Evolutionary conservation across 2,113 vertebrate species (phyloP), one percentile per base, ranked within the genome.

Genomic region (Myodes glareolus): DNA sequence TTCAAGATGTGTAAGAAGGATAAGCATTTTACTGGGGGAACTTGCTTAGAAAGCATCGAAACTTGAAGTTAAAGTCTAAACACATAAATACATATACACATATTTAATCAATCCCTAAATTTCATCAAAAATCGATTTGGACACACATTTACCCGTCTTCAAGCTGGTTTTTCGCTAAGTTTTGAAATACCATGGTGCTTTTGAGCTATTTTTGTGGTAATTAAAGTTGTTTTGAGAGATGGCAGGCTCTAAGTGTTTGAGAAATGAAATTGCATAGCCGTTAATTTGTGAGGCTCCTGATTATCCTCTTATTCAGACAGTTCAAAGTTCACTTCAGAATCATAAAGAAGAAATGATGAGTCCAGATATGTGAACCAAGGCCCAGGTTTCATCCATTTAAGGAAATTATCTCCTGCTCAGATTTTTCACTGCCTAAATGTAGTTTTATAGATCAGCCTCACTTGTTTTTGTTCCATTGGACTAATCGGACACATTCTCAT

Each of bases 261-360:
- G 84, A 96, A 92, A 84, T 92, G 70, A 94, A 95, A 92, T 96
- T 88, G n/a, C 63, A 31, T 93, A 61, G 65, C 13, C 21, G 81
- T 76, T 89, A 87, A 95, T 91, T 93, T 97, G 58, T 94, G 77
- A 94, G 72, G 36, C 61, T 91, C 78, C 25, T 86, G 23, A 96
- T 96, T 68, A 89, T 92, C 52, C 93, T 95, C 58, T 95, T 87
- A 93, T 93, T 96, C 14, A 16, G 33, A 31, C 90, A 84, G 25
- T 93, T 97, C 93, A 94, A 93, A 81, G 75, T 87, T 96, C 55
- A 68, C 90, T 85, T 96, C 68, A 76, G 78, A 96, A 31, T 92
- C 45, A 92, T 85, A 88, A 92, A 80, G 52, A 39, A 91, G 42
- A 93, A 17, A 90, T 92, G 55, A 92, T 42, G 94, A 78, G 29